phyloP scores from a whole-genome alignment of 2,888 invertebrate genomes.

The Spatulosminthurus flaviceps region DNA sequence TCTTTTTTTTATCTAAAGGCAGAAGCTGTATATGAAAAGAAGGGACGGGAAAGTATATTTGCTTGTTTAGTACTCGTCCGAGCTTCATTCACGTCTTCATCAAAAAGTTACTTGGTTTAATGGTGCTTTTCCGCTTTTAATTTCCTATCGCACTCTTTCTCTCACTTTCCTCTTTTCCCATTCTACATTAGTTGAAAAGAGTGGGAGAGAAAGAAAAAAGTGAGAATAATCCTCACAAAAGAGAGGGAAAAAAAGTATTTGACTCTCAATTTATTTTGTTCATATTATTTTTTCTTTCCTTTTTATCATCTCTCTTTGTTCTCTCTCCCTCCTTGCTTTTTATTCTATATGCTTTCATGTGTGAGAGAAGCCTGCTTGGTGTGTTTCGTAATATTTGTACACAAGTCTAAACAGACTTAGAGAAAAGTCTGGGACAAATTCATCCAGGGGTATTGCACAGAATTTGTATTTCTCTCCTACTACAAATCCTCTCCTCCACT shows the following conservation, averaged over 20 bases:
- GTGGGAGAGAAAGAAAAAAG: background rate
- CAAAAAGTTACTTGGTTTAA: background rate
- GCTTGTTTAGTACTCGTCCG: constrained; percentile 29
- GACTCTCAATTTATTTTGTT: constrained; percentile 38
- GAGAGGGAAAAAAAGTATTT: constrained; percentile 7
- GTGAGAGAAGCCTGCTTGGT: too few species aligned
- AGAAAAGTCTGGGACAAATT: too few species aligned
- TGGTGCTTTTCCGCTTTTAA: background rate
- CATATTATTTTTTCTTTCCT: constrained; percentile 19
- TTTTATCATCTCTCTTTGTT: too few species aligned
- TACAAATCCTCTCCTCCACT: too few species aligned
- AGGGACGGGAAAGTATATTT: constrained; percentile 34
- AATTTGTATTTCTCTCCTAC: too few species aligned
- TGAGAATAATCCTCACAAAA: background rate
- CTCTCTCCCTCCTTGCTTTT: too few species aligned
- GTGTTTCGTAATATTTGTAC: too few species aligned
- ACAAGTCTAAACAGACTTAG: too few species aligned
- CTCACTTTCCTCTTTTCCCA: background rate
- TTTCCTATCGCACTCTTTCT: background rate
- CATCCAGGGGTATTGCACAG: background rate
- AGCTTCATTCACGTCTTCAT: constrained; percentile 25
- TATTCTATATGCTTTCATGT: too few species aligned
- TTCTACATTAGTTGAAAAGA: background rate
- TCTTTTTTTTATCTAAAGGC: constrained; percentile 45
- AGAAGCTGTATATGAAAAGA: constrained; percentile 38